Evolutionary conservation across 2,888 invertebrate genomes (phyloP).

Genomic region (Caenorhabditis wallacei): DNA sequence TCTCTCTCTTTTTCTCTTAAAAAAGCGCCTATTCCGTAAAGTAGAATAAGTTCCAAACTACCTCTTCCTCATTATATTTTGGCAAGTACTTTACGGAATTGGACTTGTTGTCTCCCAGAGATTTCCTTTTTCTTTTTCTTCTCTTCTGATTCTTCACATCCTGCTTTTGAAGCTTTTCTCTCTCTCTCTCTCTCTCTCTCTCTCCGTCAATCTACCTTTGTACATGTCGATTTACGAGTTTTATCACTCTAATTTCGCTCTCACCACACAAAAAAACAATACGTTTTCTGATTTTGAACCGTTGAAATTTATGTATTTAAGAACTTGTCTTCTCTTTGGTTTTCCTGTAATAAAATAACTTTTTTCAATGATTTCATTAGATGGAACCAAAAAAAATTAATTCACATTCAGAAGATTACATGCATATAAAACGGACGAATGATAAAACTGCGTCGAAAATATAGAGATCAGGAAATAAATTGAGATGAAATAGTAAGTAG

Average conservation of each 20-base stretch:
- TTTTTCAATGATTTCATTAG: not conserved
- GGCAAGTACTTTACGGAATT: constrained; percentile 59
- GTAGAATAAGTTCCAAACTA: constrained; percentile 64
- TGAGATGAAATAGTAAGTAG: constrained; percentile 12
- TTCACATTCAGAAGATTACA: not conserved
- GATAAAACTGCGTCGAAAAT: not conserved
- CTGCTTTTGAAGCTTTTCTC: constrained; percentile 45
- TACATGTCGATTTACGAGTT: constrained; percentile 58
- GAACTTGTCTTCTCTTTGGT: not conserved
- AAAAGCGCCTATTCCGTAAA: constrained; percentile 63
- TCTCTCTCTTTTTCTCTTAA: not conserved
- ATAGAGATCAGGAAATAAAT: not conserved
- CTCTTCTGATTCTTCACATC: constrained; percentile 1
- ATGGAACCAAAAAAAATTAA: not conserved
- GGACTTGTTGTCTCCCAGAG: constrained; percentile 63
- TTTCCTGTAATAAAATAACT: constrained; percentile 16
- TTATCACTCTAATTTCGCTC: constrained; percentile 44
- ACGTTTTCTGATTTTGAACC: constrained; percentile 1
- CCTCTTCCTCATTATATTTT: constrained; percentile 39
- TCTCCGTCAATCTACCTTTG: constrained; percentile 45
- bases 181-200: constrained; percentile 37
- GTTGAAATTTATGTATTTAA: constrained; percentile 12
- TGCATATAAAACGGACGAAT: constrained; percentile 14
- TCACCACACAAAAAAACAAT: constrained; percentile 1
- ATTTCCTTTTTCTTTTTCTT: constrained; percentile 4